phyloP scores from a whole-genome alignment of 2,113 vertebrate species.

The Calidris pygmaea region DNA sequence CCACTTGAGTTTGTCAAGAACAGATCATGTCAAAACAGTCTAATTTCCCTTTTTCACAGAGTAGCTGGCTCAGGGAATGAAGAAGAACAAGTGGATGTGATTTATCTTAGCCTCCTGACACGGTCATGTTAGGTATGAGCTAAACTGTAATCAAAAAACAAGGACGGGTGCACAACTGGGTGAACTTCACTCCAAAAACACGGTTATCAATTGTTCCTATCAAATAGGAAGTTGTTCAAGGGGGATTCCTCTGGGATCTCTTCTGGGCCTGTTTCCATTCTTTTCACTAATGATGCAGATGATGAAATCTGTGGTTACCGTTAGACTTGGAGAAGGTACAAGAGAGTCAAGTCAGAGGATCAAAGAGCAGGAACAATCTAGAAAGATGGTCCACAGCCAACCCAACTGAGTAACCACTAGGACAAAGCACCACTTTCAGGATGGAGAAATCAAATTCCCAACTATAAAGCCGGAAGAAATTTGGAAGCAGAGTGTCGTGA shows the following conservation, averaged over 20 bases:
- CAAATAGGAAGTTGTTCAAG: conserved; percentile 50
- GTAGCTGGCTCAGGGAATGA: background rate
- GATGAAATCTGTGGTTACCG: conserved; percentile 22
- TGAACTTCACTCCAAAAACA: conserved; percentile 10
- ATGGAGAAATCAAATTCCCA: background rate
- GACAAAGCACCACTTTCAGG: background rate
- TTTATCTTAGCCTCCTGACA: background rate
- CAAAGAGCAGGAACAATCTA: background rate
- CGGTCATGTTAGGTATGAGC: background rate
- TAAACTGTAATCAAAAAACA: background rate
- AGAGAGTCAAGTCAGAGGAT: background rate
- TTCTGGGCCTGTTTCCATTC: conserved; percentile 34
- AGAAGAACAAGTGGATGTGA: background rate
- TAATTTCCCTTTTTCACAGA: background rate
- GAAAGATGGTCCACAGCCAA: background rate
- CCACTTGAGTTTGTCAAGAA: conserved; percentile 23
- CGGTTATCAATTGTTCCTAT: conserved; percentile 45
- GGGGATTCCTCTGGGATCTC: background rate
- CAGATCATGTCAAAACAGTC: background rate
- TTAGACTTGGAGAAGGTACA: background rate
- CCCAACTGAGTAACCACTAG: background rate
- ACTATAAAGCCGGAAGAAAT: background rate
- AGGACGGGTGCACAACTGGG: background rate
- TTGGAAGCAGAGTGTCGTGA: background rate
- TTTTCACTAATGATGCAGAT: conserved; percentile 16